phyloP scores from a whole-genome alignment of 2,797 vertebrate species.

The Coluber constrictor region DNA sequence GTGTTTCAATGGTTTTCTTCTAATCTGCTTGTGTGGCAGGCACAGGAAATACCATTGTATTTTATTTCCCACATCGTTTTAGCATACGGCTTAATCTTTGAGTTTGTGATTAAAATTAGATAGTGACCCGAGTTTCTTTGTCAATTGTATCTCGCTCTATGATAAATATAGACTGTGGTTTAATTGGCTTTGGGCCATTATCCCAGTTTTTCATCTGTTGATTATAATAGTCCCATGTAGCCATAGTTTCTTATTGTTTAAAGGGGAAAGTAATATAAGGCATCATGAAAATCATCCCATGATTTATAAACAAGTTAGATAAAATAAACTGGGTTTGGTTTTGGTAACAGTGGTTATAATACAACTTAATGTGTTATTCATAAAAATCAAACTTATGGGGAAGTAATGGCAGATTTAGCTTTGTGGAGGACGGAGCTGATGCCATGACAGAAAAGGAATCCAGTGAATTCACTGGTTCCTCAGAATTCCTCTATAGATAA shows the following conservation, averaged over 20 bases:
- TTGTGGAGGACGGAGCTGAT: background rate
- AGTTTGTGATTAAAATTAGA: constrained; percentile 2
- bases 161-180: background rate
- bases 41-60: background rate
- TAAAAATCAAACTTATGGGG: background rate
- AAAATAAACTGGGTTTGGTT: background rate
- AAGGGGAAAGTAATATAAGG: background rate
- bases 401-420: background rate
- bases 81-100: background rate
- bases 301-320: background rate
- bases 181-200: background rate
- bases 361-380: background rate
- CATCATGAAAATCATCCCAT: background rate
- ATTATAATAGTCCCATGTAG: background rate
- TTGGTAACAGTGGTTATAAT: background rate
- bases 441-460: background rate
- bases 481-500: background rate
- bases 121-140: background rate
- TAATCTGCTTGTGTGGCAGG: background rate
- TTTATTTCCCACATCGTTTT: background rate
- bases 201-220: background rate
- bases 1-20: background rate
- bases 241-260: background rate
- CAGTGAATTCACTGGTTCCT: background rate
- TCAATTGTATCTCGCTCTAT: background rate